Conservation (phyloP, 2,888 invertebrate genomes). For the Ptilodon capucinus region DNA sequence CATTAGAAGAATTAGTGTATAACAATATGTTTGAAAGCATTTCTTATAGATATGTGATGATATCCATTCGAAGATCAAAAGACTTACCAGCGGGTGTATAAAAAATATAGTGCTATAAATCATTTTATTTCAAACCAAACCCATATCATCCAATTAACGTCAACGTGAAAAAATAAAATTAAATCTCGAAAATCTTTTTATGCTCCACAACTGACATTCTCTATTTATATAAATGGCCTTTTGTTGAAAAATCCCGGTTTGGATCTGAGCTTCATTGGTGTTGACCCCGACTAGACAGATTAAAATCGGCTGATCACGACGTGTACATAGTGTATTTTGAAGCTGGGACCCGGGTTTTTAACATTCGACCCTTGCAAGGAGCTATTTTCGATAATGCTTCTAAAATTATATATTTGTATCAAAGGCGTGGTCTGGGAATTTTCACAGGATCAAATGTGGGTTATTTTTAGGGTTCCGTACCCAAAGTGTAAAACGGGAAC, state of each 20-base stretch:
- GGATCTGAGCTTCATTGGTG: conserved; percentile 10
- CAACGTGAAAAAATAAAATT: not conserved
- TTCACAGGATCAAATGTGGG: not conserved
- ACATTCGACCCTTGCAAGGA: conserved; percentile 5
- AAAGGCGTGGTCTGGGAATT: not conserved
- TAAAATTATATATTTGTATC: not conserved
- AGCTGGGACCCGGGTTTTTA: conserved; percentile 13
- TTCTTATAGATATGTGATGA: no score
- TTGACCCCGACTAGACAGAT: conserved; percentile 23
- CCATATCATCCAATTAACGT: not conserved
- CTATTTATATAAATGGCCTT: conserved; percentile 32
- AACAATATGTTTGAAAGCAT: no score
- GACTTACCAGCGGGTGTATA: no score
- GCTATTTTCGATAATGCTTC: not conserved
- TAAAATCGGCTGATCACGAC: conserved; percentile 20
- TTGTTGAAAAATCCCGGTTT: conserved; percentile 14
- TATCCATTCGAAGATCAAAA: no score
- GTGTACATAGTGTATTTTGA: not conserved
- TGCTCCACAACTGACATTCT: conserved; percentile 10
- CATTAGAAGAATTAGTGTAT: no score
- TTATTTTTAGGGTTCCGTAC: no score
- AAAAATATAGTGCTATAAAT: no score
- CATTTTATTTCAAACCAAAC: not conserved
- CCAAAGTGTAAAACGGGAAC: no score
- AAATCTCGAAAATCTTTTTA: not conserved